These are phyloP conservation scores for Atta colombica DNA, from an alignment of 1,140 invertebrate species.

Conservation along the genomic window DNA sequence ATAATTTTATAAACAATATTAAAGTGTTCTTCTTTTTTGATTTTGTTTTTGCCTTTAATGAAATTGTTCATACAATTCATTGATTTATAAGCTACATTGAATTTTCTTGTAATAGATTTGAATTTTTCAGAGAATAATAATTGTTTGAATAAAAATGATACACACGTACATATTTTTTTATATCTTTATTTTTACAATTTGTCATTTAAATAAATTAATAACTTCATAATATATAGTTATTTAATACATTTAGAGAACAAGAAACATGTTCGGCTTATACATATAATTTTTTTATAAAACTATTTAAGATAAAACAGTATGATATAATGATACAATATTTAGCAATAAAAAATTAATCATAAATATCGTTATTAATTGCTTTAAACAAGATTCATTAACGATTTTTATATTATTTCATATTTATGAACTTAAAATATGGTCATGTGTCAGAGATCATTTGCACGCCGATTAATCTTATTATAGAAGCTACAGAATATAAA, in stretches of 20 bases:
- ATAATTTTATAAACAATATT: no score
- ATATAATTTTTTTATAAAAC: slow-evolving; percentile 6
- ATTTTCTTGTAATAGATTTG: no score
- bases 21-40: no score
- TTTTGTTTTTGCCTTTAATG: no score
- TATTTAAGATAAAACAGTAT: slow-evolving; percentile 13
- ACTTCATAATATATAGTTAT: not conserved
- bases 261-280: slow-evolving; percentile 61
- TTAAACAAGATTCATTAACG: not conserved
- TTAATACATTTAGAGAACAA: not conserved
- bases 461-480: slow-evolving; percentile 19
- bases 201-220: slow-evolving; percentile 23
- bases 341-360: slow-evolving; percentile 1
- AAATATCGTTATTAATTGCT: slow-evolving; percentile 6
- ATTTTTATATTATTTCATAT: not conserved
- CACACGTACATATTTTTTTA: not conserved
- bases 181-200: slow-evolving; percentile 23
- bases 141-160: not conserved
- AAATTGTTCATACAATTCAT: no score
- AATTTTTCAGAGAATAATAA: not conserved
- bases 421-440: slow-evolving; percentile 7
- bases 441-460: slow-evolving; percentile 19
- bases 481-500: not conserved
- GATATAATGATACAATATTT: slow-evolving; percentile 19
- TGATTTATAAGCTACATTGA: no score